These are phyloP conservation scores for Andricus grossulariae DNA, from an alignment of 1,140 invertebrate species.

Conservation along the genomic window DNA sequence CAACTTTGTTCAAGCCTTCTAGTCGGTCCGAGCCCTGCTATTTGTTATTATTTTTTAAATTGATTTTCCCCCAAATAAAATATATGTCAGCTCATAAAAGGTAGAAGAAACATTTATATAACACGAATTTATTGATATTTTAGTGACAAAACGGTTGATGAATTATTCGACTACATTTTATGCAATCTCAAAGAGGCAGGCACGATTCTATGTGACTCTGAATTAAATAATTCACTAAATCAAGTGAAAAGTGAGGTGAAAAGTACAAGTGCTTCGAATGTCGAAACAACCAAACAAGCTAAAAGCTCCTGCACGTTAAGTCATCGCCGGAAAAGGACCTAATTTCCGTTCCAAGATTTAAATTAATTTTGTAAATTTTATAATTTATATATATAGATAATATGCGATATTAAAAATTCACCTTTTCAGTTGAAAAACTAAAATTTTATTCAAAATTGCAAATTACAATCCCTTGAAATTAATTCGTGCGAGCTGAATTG, in stretches of 20 bases:
- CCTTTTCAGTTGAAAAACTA: too few species aligned
- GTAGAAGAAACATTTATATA: too few species aligned
- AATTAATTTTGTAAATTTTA: background rate
- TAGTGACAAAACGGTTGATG: constrained; percentile 66
- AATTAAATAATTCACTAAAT: too few species aligned
- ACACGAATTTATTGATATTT: background rate
- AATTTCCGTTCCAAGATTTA: too few species aligned
- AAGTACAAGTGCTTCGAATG: constrained; percentile 71
- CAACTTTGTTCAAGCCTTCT: too few species aligned
- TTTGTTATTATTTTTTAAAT: too few species aligned
- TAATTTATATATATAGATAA: background rate
- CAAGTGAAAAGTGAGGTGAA: constrained; percentile 52
- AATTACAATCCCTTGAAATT: too few species aligned
- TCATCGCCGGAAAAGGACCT: background rate
- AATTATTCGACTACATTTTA: constrained; percentile 64
- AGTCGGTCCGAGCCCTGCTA: too few species aligned
- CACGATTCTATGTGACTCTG: constrained; percentile 52
- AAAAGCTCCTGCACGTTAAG: constrained; percentile 42
- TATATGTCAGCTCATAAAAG: too few species aligned
- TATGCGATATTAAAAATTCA: background rate
- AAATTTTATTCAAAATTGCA: too few species aligned
- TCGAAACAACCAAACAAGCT: constrained; percentile 61
- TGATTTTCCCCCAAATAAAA: too few species aligned
- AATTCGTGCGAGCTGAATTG: too few species aligned
- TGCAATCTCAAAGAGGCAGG: constrained; percentile 66